Conservation (phyloP, 2,888 invertebrate species). For the Ornithoptera alexandrae region DNA sequence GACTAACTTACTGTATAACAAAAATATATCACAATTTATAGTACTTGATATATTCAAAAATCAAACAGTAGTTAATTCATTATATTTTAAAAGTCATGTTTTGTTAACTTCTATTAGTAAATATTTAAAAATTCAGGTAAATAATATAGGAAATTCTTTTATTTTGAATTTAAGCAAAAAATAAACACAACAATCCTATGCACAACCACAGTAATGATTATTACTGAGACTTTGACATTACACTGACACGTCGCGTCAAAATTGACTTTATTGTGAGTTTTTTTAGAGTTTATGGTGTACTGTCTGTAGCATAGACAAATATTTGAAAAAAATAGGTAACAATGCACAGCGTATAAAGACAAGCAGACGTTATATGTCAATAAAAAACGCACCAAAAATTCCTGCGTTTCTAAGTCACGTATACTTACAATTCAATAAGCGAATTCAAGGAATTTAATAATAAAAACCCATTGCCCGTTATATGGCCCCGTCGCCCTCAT, state of each 20-base stretch:
- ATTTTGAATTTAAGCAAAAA: conserved; percentile 4
- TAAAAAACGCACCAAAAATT: too few relatives aligned
- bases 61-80: neutral
- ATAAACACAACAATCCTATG: conserved; percentile 15
- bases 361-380: too few relatives aligned
- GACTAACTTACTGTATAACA: conserved; percentile 19
- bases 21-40: conserved; percentile 2
- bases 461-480: too few relatives aligned
- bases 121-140: neutral
- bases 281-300: too few relatives aligned
- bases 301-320: too few relatives aligned
- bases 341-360: too few relatives aligned
- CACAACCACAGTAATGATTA: conserved; percentile 25
- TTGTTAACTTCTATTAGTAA: neutral
- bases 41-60: neutral
- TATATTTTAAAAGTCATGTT: neutral
- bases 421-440: too few relatives aligned
- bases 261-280: neutral
- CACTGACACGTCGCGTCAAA: conserved; percentile 30
- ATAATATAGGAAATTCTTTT: conserved; percentile 1
- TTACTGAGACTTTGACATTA: conserved; percentile 22
- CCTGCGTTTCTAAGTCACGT: too few relatives aligned
- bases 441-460: too few relatives aligned
- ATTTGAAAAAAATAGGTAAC: too few relatives aligned
- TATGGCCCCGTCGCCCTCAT: too few relatives aligned